Base-by-base conservation (phyloP, 2,797 vertebrate genomes). In the Vespertilio murinus region DNA sequence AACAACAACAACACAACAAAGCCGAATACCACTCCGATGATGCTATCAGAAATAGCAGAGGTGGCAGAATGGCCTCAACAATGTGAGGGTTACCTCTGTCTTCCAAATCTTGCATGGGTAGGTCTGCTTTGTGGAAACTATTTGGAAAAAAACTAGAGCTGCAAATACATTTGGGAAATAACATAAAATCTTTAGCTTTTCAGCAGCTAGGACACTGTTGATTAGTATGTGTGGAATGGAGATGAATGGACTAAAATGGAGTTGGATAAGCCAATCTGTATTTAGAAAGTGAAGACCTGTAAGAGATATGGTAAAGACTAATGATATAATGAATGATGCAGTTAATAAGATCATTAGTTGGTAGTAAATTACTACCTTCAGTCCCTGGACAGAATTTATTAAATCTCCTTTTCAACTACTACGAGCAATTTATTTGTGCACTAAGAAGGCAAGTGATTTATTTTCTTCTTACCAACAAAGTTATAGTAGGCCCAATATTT, bases 401-500 rank as follows among this genome's bases (percentile, higher is more conserved):
- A 85, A 49, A 79, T 56, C 22, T 61, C 12, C 52, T 82, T 96
- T 84, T 90, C 77, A 93, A 88, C 30, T 20, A 47, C 22, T 52
- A 13, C 1, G 52, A 70, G 11, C 54, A 59, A 70, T 54, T 83
- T 87, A 67, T 69, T 73, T 18, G 10, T 71, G 30, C 3, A 70
- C 47, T 90, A 81, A n/a, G 13, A 89, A 61, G n/a, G 30, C 2
- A 70, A 65, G 25, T 79, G 77, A 88, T 81, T 91, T 94, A 65
- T 54, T 96, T 59, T 78, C 7, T 84, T 80, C 79, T 75, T 78
- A 75, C 45, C 28, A 93, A 11, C 23, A 56, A 84, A 30, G 42
- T 59, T 85, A 42, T 73, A 40, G 22, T 84, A 88, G 70, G 8
- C 13, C 42, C 64, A 71, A 5, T 59, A 30, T 49, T 61, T 96